Evolutionary conservation across 1,140 invertebrate genomes (phyloP), one percentile per base, ranked within the genome.

Genomic region (Drosophila simulans): DNA sequence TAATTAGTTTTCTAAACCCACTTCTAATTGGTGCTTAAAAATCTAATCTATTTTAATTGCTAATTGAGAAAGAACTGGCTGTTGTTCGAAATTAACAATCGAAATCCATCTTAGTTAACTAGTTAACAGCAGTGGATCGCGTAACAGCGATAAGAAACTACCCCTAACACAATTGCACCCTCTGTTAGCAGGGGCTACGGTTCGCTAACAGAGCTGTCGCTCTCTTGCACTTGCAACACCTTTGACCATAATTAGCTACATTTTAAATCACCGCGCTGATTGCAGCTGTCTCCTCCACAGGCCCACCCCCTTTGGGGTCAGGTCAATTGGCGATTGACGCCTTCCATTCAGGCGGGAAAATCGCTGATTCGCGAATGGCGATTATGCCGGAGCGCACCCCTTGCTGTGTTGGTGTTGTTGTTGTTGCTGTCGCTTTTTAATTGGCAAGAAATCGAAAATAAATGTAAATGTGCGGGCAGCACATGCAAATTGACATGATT

Each of bases 401-500:
- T 20, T 34, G 8, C 7, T 17, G 22, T 31, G 31, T 25, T 25
- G 17, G 22, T 51, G 27, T 42, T 51, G 8, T 54, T 68, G 56
- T 59, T 31, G 64, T n/a, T 66, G 35, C 11, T 56, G 57, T 52
- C 20, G 22, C 49, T 49, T 75, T 74, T 74, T 75, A 75, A 75
- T 77, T 77, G 73, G 63, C 73, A 54, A 75, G 48, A 75, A 66
- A 66, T 66, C 58, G 40, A 74, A 63, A 63, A 63, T 74, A 55
- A 64, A 73, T 70, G 51, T 74, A 75, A 75, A 75, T 75, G 52
- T 70, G 51, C 66, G 69, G 11, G 31, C 48, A 68, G 66, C 51
- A 69, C 73, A 69, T 77, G 74, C 51, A 77, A 77, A 77, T 79
- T 57, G 73, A 77, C 74, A 70, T 70, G 74, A 77, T 77, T 70